A percentile compares a stretch with the other conserved stretches of the same genome.
These are phyloP conservation scores for Nipponacmea schrenckii DNA, from an alignment of 2,888 invertebrate genomes.

Conservation along the genomic window DNA sequence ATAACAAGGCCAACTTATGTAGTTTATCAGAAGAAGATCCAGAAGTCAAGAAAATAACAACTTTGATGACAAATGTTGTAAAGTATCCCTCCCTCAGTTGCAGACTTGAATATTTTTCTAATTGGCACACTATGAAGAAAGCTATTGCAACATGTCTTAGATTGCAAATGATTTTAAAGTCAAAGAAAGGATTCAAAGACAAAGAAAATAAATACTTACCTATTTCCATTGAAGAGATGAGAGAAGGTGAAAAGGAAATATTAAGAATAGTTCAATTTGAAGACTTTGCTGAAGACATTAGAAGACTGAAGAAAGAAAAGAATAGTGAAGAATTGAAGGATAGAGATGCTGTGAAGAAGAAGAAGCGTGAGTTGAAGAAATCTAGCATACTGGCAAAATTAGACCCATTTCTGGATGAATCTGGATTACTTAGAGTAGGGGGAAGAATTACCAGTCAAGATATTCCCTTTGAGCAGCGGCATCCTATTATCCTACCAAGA, in stretches of 20 bases:
- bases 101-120: not conserved
- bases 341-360: not conserved
- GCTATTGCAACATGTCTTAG: not conserved
- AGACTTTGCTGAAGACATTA: not conserved
- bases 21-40: not conserved
- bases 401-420: not conserved
- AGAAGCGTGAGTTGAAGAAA: not conserved
- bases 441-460: slow-evolving; percentile 4
- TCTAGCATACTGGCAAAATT: not conserved
- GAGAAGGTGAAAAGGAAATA: not conserved
- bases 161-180: not conserved
- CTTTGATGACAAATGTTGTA: not conserved
- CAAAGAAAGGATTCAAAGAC: not conserved
- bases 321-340: not conserved
- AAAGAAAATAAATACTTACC: not conserved
- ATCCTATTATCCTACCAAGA: slow-evolving; percentile 16
- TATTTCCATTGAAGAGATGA: not conserved
- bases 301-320: not conserved
- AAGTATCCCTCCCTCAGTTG: not conserved
- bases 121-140: not conserved
- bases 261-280: not conserved
- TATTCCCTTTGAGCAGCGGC: slow-evolving; percentile 5
- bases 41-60: not conserved
- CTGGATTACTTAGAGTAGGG: slow-evolving; percentile 7
- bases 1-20: not conserved